A percentile compares a stretch with the other conserved stretches of the same genome.
Conservation (phyloP, 2,113 vertebrate species). For the Onychostoma macrolepis region DNA sequence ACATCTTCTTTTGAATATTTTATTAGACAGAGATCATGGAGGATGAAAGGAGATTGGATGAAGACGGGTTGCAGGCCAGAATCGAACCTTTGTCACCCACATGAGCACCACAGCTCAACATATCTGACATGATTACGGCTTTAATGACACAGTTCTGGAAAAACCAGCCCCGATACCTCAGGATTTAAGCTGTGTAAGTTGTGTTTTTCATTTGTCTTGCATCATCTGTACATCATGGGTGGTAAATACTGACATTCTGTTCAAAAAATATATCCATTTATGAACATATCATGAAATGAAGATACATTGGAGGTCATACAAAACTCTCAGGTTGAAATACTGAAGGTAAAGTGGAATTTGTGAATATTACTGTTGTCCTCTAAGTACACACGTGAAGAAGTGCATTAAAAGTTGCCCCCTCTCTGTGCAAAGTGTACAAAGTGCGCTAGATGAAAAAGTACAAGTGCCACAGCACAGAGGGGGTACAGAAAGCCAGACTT, state of each 20-base stretch:
- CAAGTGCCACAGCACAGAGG: slow-evolving; percentile 61
- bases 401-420: slow-evolving; percentile 47
- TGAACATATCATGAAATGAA: neutral
- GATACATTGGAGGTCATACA: neutral
- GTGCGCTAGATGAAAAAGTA: slow-evolving; percentile 49
- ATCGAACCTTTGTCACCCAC: neutral
- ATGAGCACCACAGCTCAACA: neutral
- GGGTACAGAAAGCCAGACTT: slow-evolving; percentile 58
- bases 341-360: neutral
- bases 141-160: neutral
- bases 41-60: neutral
- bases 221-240: neutral
- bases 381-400: neutral
- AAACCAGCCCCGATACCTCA: neutral
- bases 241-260: neutral
- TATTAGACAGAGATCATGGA: neutral
- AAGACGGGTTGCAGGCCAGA: neutral
- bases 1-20: neutral
- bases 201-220: neutral
- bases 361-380: neutral
- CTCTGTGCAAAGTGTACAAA: slow-evolving; percentile 44
- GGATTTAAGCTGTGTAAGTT: neutral
- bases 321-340: neutral
- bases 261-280: neutral
- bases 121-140: neutral